Evolutionary conservation across 2,888 invertebrate species (phyloP), one percentile per base, ranked within the genome.

Genomic region (Drosophila quinaria): DNA sequence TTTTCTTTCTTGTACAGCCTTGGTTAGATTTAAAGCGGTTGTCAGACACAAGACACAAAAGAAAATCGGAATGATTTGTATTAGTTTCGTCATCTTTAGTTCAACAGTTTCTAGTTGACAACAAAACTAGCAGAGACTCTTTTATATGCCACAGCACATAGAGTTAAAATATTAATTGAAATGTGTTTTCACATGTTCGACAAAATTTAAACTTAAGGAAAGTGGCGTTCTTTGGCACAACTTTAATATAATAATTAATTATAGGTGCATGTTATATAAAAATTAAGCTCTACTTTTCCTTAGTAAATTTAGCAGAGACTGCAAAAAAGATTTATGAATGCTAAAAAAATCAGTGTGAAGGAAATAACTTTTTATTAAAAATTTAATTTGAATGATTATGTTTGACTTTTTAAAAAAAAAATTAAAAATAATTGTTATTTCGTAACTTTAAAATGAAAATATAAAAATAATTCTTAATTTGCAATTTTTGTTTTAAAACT

Each of bases 181-280:
- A 59, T 58, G 11, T 42, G 70, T 58, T 52, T 41, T 15, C n/a
- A 39, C n/a, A 1, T 51, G 25, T 35, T 37, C 15, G n/a, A 46
- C 11, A 15, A 4, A 44, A 55, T 17, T 54, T 31, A 39, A 35
- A 1, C 0, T 11, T 3, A 33, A 11, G 8, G 2, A 13, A 6
- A 37, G n/a, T n/a, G 6, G 8, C 3, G n/a, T 4, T 35, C 5
- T 13, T 35, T 35, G 4, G n/a, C n/a, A 39, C 2, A 15, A 39
- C 9, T 15, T 15, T 19, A 19, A 19, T 39, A n/a, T 11, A 37
- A 37, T n/a, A 37, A n/a, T n/a, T n/a, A n/a, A n/a, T n/a, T 4
- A 17, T 17, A 17, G 15, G 9, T 17, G n/a, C 9, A 17, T 17
- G 9, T 39, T 17, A 15, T 15, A 37, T 8, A 1, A 6, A 37